Evolutionary conservation across 2,113 vertebrate species (phyloP), one percentile per base, ranked within the genome.

Genomic region (cattle (Bos taurus)): DNA sequence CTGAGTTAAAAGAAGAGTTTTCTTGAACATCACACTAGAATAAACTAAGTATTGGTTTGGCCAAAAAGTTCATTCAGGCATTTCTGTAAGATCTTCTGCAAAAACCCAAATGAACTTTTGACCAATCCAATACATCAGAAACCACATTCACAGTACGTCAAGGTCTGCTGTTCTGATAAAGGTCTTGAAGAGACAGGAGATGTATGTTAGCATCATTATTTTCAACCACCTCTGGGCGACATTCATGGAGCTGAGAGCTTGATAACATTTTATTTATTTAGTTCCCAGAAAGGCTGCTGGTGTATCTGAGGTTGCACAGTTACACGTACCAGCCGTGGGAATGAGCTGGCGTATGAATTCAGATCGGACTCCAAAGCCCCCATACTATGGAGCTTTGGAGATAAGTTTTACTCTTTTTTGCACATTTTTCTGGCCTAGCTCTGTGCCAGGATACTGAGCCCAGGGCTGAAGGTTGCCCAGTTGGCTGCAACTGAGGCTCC

Each of bases 1-100:
- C 33, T 50, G 36, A 87, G 77, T 95, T 95, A 82, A 81, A 71
- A 88, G 26, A 2, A 89, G 77, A 91, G 23, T 84, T 94, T 94
- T 57, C 80, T 71, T 43, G 33, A 28, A 88, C 33, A 50, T 81
- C 50, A 52, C n/a, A 57, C 46, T 30, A 50, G 54, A 78, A 60
- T 48, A 50, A 84, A 85, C n/a, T 19, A 95, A 80, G 40, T n/a
- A 77, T 77, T 77, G 71, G 23, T 40, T 43, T 77, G 12, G 40
- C 21, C 40, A 43, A 43, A 77, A 77, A 77, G 40, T 77, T 77
- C 21, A 14, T 77, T 77, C 12, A 77, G 40, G 40, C 6, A 26
- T 77, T 26, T 77, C 71, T 77, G 71, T 77, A 43, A 14, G 36
- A 26, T 43, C 23, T 77, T 77, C 25, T 0, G 3, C 71, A 77